A percentile compares a stretch with the other conserved stretches of the same genome.
Conservation (phyloP, 1,140 invertebrate genomes). For the Eriosoma lanigerum region DNA sequence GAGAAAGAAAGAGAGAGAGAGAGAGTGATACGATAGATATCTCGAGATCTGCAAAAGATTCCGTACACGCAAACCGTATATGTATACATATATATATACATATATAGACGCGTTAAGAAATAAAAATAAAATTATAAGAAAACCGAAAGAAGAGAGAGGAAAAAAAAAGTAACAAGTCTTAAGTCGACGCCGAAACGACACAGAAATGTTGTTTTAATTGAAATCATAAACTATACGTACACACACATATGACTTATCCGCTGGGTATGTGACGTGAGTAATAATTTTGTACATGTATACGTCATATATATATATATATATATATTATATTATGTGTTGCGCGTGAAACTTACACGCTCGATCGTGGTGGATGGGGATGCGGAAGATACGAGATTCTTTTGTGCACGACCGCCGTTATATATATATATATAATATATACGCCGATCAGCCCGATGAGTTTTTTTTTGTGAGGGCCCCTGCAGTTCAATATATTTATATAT, state of each 20-base stretch:
- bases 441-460: slow-evolving; percentile 14
- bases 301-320: background rate
- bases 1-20: background rate
- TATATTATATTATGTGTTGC: background rate
- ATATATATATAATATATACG: background rate
- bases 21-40: background rate
- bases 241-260: background rate
- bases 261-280: slow-evolving; percentile 34
- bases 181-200: background rate
- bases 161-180: slow-evolving; percentile 10
- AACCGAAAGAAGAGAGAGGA: background rate
- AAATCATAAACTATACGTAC: slow-evolving; percentile 25
- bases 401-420: background rate
- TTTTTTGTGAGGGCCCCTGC: background rate
- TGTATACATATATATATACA: background rate
- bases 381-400: background rate
- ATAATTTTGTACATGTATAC: background rate
- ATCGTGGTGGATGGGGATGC: background rate
- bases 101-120: slow-evolving; percentile 15
- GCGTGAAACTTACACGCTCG: slow-evolving; percentile 7
- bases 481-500: too few species aligned
- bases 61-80: slow-evolving; percentile 23
- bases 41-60: slow-evolving; percentile 20
- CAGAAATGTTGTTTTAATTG: slow-evolving; percentile 42
- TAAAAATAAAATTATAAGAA: slow-evolving; percentile 30